Percentiles rank a stretch among this genome's conserved stretches.
These are phyloP conservation scores for Scelioninae gen. 2 DNA, from an alignment of 2,888 invertebrate genomes.

Conservation along the genomic window DNA sequence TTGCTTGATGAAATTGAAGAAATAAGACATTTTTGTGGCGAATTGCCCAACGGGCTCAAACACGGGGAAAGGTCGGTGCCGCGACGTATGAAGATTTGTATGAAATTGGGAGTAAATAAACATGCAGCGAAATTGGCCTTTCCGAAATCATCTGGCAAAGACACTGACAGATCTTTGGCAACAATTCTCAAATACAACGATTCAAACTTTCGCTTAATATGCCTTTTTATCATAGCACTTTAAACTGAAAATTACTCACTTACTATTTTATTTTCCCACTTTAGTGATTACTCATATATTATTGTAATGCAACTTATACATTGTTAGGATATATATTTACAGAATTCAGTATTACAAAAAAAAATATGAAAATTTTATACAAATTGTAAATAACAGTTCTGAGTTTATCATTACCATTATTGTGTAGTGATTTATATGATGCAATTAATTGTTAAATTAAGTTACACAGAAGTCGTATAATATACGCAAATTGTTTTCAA, in stretches of 20 bases:
- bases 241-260: neutral
- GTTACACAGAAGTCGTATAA: neutral
- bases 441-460: neutral
- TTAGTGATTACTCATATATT: too few species aligned
- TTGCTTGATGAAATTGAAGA: conserved; percentile 9
- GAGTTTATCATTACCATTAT: too few species aligned
- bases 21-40: conserved; percentile 32
- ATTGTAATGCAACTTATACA: too few species aligned
- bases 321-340: too few species aligned
- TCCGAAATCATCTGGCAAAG: conserved; percentile 52
- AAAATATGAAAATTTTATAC: too few species aligned
- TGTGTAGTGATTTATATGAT: too few species aligned
- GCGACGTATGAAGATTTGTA: conserved; percentile 8
- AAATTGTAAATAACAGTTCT: too few species aligned
- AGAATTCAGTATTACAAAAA: too few species aligned
- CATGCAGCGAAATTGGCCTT: conserved; percentile 59
- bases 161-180: conserved; percentile 45
- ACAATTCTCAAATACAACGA: conserved; percentile 18
- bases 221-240: conserved; percentile 4
- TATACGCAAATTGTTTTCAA: neutral
- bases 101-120: conserved; percentile 54
- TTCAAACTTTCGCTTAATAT: conserved; percentile 28
- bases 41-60: conserved; percentile 15
- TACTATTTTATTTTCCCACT: too few species aligned
- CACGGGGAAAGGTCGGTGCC: too few species aligned